Conservation (phyloP, 2,888 invertebrate genomes). For the Cerastis leucographa region DNA sequence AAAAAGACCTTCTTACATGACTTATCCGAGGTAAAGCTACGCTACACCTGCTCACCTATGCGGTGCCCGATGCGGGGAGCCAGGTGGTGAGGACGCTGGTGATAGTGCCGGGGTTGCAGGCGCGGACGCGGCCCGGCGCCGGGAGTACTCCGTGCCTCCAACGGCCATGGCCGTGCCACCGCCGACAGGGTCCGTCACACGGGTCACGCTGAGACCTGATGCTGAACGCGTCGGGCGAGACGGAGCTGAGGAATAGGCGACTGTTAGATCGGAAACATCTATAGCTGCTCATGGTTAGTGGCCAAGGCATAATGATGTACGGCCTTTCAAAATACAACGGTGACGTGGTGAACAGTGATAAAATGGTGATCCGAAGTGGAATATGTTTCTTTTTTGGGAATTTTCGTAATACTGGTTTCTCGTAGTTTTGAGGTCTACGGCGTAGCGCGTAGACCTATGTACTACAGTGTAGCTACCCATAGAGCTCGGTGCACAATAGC, state of each 20-base stretch:
- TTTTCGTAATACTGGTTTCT: not conserved
- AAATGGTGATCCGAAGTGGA: not conserved
- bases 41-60: conserved; percentile 77
- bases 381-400: not conserved
- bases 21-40: conserved; percentile 17
- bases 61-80: conserved; percentile 89
- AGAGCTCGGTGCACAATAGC: not conserved
- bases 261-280: not conserved
- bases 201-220: conserved; percentile 93
- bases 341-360: not conserved
- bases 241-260: conserved; percentile 87
- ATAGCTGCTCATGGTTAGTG: not conserved
- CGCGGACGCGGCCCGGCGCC: conserved; percentile 92
- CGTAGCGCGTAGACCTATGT: conserved; percentile 20
- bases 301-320: not conserved
- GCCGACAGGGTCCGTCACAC: conserved; percentile 90
- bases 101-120: conserved; percentile 94
- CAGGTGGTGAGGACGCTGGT: conserved; percentile 94
- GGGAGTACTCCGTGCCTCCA: conserved; percentile 90
- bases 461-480: conserved; percentile 31
- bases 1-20: conserved; percentile 29
- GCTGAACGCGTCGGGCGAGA: conserved; percentile 94
- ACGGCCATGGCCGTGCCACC: conserved; percentile 92
- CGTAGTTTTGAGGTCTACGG: conserved; percentile 18
- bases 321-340: not conserved